phyloP scores from a whole-genome alignment of 1,140 invertebrate species.

The Caerostris extrusa region DNA sequence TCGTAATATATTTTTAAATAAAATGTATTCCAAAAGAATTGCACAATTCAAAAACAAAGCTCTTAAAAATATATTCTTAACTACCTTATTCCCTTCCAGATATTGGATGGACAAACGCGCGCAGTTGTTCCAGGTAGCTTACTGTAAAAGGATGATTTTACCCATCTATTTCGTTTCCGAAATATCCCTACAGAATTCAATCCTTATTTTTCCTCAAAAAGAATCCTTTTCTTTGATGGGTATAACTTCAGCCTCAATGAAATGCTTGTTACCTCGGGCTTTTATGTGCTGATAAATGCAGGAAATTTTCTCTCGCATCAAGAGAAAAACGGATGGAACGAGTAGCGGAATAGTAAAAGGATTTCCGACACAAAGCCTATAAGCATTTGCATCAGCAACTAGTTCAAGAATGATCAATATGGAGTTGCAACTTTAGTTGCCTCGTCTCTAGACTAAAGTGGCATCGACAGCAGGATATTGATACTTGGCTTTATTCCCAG shows the following conservation, averaged over 20 bases:
- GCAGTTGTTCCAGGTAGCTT: too few species aligned
- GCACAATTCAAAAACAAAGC: too few species aligned
- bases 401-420: conserved; percentile 27
- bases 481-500: neutral
- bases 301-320: neutral
- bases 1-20: too few species aligned
- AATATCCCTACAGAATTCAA: neutral
- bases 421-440: neutral
- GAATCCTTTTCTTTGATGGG: neutral
- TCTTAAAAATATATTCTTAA: too few species aligned
- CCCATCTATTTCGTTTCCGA: neutral
- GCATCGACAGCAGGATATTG: neutral
- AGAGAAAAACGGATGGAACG: neutral
- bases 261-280: conserved; percentile 29
- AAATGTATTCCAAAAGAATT: too few species aligned
- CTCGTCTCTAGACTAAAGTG: neutral
- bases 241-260: conserved; percentile 24
- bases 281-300: neutral
- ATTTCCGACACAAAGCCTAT: conserved; percentile 5
- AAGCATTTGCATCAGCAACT: conserved; percentile 39
- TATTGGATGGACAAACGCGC: too few species aligned
- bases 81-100: too few species aligned
- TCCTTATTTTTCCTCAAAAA: neutral
- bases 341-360: conserved; percentile 22
- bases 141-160: neutral